phyloP scores from a whole-genome alignment of 2,797 vertebrate genomes.

The Pagetopsis macropterus region DNA sequence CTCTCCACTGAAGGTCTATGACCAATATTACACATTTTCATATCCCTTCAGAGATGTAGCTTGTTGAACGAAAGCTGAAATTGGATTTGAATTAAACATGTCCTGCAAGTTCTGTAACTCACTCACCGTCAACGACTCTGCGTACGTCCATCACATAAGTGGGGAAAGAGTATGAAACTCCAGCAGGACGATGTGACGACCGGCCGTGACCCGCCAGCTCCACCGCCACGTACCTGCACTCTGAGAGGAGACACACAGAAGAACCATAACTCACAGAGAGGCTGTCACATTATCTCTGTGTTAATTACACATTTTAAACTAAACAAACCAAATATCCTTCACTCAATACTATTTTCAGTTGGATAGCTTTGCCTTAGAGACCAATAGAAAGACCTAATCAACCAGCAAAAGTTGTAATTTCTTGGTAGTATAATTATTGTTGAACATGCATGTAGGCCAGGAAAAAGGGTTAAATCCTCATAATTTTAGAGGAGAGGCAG shows the following conservation, averaged over 20 bases:
- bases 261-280: background rate
- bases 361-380: background rate
- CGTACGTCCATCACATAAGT: constrained; percentile 85
- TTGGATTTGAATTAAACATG: background rate
- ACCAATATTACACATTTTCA: background rate
- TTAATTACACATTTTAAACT: too few relatives aligned
- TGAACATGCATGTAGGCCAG: background rate
- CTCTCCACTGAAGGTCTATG: background rate
- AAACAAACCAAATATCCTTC: too few relatives aligned
- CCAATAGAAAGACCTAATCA: background rate
- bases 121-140: constrained; percentile 84
- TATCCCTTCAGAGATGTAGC: background rate
- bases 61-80: background rate
- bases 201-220: constrained; percentile 91
- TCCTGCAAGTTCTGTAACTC: background rate
- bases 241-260: constrained; percentile 69
- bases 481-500: too few relatives aligned
- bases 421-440: background rate
- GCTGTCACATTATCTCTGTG: background rate
- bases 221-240: constrained; percentile 86
- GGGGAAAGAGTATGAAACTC: constrained; percentile 82
- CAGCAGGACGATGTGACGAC: constrained; percentile 89
- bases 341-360: too few relatives aligned
- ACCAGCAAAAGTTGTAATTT: background rate
- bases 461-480: background rate